Evolutionary conservation across 2,797 vertebrate species (phyloP).

Genomic region (Cephalopachus bancanus): DNA sequence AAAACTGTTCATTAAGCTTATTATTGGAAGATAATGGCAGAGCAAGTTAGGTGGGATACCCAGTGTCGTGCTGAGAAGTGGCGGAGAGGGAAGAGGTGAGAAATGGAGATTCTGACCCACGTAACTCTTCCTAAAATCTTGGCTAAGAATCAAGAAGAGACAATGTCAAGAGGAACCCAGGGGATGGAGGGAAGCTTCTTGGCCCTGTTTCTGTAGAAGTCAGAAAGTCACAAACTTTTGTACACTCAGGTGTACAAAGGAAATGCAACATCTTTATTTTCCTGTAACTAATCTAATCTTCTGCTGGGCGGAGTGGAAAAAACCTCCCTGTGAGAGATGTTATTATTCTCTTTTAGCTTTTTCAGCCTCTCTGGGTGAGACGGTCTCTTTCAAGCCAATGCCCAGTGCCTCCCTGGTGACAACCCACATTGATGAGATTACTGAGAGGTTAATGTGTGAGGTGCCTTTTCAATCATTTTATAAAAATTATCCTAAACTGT

Average conservation of each 20-base stretch:
- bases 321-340: not conserved
- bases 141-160: not conserved
- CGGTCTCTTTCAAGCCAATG: not conserved
- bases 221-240: not conserved
- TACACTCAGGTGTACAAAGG: not conserved
- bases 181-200: accelerated
- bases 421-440: not conserved
- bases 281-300: not conserved
- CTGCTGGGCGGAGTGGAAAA: not conserved
- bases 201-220: not conserved
- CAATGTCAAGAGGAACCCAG: not conserved
- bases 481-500: constrained; percentile 30
- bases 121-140: not conserved
- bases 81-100: too few relatives aligned
- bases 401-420: not conserved
- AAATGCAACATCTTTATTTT: not conserved
- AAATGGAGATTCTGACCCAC: not conserved
- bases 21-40: not conserved
- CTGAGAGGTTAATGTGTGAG: not conserved
- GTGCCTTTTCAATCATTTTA: constrained; percentile 15
- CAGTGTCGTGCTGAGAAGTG: not conserved
- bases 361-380: not conserved
- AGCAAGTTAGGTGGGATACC: not conserved
- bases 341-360: not conserved
- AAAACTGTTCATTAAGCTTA: not conserved